Base-by-base conservation (phyloP, 1,140 invertebrate genomes). In the Bilobella aurantiaca region DNA sequence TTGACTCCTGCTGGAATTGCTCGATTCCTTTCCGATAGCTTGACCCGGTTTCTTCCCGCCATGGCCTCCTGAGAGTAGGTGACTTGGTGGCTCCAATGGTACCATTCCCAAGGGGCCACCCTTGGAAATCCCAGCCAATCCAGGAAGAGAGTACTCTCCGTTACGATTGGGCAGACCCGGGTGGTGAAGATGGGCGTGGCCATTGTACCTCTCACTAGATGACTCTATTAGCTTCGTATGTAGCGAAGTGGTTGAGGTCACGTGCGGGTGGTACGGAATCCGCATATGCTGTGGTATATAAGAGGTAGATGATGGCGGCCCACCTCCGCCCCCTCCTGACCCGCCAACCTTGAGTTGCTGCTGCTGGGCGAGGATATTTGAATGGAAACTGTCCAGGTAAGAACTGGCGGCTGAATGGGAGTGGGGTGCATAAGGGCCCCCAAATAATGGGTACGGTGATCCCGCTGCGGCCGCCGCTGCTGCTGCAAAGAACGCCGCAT, bases 371-470 rank as follows among this genome's bases (percentile, higher is more conserved):
- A 72, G 56, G 3, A 73, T 46, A 34, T 62, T 68, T 8, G 71
- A 70, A 47, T 73, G 70, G 46, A 72, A 73, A 49, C 25, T 64
- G 27, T 73, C 71, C 53, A 73, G 57, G 60, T 72, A 72, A 14
- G 66, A 63, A n/a, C 31, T 64, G 5, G 63, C 70, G 5, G 69
- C 58, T 58, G 49, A 42, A 42, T 42, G 12, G 62, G 64, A 16
- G 30, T 34, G 47, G 62, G 63, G 18, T 47, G 63, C 27, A 59
- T 47, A 68, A 64, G 64, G 57, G 31, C 62, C 60, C 60, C 67
- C 49, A 37, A 69, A 66, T 31, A 66, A 28, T 28, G 70, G 64
- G 53, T 69, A 72, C 16, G 67, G 68, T 30, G 58, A 59, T 8
- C 28, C 58, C 18, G 62, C 66, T n/a, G 68, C 68, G 25, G 65